phyloP scores from a whole-genome alignment of 2,888 invertebrate genomes.

The Litoditis marina region DNA sequence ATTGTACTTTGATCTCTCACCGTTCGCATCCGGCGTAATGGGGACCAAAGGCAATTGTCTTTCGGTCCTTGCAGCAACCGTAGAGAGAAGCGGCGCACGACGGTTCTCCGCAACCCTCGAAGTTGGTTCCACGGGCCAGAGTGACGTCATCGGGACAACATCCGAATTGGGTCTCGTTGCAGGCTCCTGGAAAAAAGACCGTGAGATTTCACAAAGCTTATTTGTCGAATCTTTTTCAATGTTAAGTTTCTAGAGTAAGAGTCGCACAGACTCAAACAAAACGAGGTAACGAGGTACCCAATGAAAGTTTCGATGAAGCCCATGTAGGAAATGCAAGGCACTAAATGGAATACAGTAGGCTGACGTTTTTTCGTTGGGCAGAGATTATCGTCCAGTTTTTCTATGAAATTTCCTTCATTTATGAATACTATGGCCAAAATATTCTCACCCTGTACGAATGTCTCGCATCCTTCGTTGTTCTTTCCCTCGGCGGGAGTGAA shows the following conservation, averaged over 20 bases:
- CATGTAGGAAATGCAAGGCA: too few relatives aligned
- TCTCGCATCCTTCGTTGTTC: constrained; percentile 55
- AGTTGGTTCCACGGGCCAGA: constrained; percentile 77
- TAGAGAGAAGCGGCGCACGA: constrained; percentile 61
- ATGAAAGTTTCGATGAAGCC: too few relatives aligned
- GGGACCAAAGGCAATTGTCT: constrained; percentile 63
- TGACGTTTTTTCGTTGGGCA: neutral
- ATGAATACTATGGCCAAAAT: neutral
- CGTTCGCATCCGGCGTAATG: constrained; percentile 61
- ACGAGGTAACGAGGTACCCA: too few relatives aligned
- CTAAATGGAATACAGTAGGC: too few relatives aligned
- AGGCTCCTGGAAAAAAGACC: constrained; percentile 37
- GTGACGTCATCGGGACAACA: constrained; percentile 86
- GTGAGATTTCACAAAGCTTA: neutral
- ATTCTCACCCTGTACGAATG: constrained; percentile 47
- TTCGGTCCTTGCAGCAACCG: constrained; percentile 66
- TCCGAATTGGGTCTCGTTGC: constrained; percentile 71
- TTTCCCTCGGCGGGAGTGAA: constrained; percentile 60
- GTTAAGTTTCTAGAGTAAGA: too few relatives aligned
- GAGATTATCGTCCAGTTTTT: neutral
- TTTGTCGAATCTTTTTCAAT: too few relatives aligned
- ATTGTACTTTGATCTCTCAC: neutral
- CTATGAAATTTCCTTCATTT: neutral
- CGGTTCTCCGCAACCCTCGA: constrained; percentile 72
- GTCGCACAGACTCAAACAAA: too few relatives aligned